Evolutionary conservation across 2,888 invertebrate species (phyloP).

Genomic region (Sphaeridia pumilis): DNA sequence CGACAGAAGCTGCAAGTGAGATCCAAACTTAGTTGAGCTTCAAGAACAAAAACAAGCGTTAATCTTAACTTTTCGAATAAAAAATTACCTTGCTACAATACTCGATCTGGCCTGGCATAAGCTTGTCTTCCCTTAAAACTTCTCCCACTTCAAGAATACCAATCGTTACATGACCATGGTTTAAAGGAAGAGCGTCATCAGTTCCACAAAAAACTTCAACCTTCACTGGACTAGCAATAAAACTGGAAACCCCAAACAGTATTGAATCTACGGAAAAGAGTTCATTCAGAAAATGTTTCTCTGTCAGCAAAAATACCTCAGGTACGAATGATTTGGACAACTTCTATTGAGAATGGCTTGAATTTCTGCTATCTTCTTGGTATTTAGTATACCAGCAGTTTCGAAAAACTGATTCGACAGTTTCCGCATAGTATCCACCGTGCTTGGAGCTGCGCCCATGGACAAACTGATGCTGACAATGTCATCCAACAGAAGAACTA

Average conservation of each 20-base stretch:
- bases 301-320: too few relatives aligned
- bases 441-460: conserved; percentile 41
- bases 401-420: conserved; percentile 58
- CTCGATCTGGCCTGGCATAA: too few relatives aligned
- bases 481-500: conserved; percentile 65
- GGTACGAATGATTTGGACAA: conserved; percentile 3
- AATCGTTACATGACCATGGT: conserved; percentile 53
- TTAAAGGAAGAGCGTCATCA: conserved; percentile 15
- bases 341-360: conserved; percentile 10
- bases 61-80: too few relatives aligned
- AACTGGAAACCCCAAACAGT: conserved; percentile 2
- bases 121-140: conserved; percentile 48
- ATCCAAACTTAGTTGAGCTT: too few relatives aligned
- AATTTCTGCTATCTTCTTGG: conserved; percentile 25
- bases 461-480: conserved; percentile 40
- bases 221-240: conserved; percentile 60
- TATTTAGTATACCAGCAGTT: conserved; percentile 48
- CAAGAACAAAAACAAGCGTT: too few relatives aligned
- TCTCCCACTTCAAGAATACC: conserved; percentile 62
- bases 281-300: too few relatives aligned
- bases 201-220: conserved; percentile 51
- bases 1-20: conserved; percentile 40
- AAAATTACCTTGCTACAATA: too few relatives aligned
- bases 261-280: too few relatives aligned
- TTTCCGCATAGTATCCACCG: conserved; percentile 53